Conservation (phyloP, 2,797 vertebrate species). For the Xenops minutus region DNA sequence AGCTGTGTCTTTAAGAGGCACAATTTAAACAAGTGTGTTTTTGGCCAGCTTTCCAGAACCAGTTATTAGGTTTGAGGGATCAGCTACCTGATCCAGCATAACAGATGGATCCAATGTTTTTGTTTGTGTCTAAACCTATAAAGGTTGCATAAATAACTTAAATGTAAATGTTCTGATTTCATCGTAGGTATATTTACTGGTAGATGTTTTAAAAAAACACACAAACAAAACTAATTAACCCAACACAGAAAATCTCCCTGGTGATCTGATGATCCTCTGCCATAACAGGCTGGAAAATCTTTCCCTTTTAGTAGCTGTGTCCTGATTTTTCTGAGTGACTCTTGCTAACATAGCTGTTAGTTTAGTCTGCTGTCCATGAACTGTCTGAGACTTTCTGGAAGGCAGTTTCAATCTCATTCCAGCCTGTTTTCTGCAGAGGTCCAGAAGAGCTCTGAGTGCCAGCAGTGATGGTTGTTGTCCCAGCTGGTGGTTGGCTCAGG, state of each 20-base stretch:
- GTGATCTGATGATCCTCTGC: neutral
- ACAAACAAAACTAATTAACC: neutral
- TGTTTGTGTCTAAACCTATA: constrained; percentile 29
- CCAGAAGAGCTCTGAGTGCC: neutral
- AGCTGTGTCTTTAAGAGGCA: neutral
- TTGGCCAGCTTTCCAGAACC: neutral
- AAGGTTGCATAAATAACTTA: neutral
- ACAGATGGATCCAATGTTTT: constrained; percentile 34
- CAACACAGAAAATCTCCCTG: neutral
- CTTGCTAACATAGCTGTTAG: rapidly evolving
- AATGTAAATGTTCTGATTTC: neutral
- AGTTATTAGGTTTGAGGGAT: neutral
- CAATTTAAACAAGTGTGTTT: neutral
- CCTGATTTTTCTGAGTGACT: neutral
- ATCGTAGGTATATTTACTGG: neutral
- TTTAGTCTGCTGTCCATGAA: neutral
- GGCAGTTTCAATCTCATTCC: neutral
- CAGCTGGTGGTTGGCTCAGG: neutral
- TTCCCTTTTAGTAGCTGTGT: neutral
- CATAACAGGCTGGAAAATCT: neutral
- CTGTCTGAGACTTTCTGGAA: neutral
- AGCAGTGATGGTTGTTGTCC: neutral
- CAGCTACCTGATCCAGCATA: neutral
- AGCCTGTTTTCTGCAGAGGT: neutral
- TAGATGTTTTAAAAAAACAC: neutral